These are phyloP conservation scores for Drosophila insularis DNA, from an alignment of 1,140 invertebrate species.

Conservation along the genomic window DNA sequence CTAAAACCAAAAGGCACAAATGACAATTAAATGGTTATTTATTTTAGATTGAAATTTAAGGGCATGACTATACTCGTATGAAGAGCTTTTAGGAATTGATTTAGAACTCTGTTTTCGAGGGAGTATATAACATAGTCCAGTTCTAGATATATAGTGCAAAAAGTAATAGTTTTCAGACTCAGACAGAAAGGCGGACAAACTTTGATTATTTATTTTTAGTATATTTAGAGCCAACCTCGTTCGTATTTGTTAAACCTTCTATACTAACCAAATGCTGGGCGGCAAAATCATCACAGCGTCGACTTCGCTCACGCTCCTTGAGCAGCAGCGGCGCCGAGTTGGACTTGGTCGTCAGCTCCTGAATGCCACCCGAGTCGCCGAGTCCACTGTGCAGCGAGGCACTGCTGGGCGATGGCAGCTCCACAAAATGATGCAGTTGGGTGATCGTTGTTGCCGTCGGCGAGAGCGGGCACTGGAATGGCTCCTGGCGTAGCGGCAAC, in stretches of 20 bases:
- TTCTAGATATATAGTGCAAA: too few species aligned
- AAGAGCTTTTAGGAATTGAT: too few species aligned
- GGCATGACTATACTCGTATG: too few species aligned
- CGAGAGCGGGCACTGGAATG: constrained; percentile 72
- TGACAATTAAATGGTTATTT: too few species aligned
- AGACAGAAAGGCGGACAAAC: constrained; percentile 1
- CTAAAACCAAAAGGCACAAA: too few species aligned
- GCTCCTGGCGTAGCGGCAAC: constrained; percentile 70
- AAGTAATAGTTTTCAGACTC: too few species aligned
- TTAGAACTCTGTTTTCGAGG: too few species aligned
- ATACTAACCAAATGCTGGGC: constrained; percentile 76
- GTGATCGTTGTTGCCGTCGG: constrained; percentile 46
- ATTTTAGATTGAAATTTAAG: too few species aligned
- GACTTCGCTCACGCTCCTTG: constrained; percentile 71
- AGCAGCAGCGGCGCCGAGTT: constrained; percentile 80
- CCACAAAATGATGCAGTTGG: constrained; percentile 69
- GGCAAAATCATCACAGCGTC: constrained; percentile 70
- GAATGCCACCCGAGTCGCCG: constrained; percentile 69
- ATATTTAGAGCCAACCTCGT: constrained; percentile 26
- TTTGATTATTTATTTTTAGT: neutral
- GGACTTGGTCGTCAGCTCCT: constrained; percentile 80
- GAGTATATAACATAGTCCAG: too few species aligned
- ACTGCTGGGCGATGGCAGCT: constrained; percentile 79
- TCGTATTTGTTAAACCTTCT: neutral
- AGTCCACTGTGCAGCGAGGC: constrained; percentile 77